A percentile compares a stretch with the other conserved stretches of the same genome.
These are phyloP conservation scores for Thera obeliscata DNA, from an alignment of 2,888 invertebrate genomes.

Conservation along the genomic window DNA sequence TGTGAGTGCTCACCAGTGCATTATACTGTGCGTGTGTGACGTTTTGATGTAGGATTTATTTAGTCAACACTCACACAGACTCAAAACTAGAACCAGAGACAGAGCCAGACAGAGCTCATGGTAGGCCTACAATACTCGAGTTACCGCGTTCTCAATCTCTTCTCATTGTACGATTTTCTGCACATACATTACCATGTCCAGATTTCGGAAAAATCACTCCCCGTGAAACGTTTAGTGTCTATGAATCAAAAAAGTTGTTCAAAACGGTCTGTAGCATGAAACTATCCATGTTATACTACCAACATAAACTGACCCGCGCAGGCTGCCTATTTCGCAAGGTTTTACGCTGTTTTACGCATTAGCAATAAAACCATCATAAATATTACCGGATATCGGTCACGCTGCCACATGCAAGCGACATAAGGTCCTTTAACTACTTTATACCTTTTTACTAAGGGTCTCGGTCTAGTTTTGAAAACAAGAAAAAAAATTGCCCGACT, in stretches of 20 bases:
- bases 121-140: no score
- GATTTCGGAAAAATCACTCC: no score
- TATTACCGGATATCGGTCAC: constrained; percentile 29
- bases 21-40: no score
- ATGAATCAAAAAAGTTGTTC: background rate
- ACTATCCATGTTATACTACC: constrained; percentile 19
- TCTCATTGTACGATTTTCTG: no score
- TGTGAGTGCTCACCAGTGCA: no score
- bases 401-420: constrained; percentile 22
- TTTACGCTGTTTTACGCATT: constrained; percentile 24
- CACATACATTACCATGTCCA: no score
- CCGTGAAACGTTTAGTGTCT: no score
- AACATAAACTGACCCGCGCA: constrained; percentile 26
- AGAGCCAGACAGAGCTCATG: no score
- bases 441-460: constrained; percentile 36
- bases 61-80: no score
- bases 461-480: background rate
- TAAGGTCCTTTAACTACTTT: constrained; percentile 1
- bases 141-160: no score
- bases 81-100: no score
- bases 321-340: constrained; percentile 25
- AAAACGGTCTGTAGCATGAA: constrained; percentile 1
- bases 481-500: background rate
- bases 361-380: constrained; percentile 32
- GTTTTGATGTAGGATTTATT: no score